A percentile compares a stretch with the other conserved stretches of the same genome.
Evolutionary conservation across 2,797 vertebrate genomes (phyloP).

Genomic region (Sebastes umbrosus): DNA sequence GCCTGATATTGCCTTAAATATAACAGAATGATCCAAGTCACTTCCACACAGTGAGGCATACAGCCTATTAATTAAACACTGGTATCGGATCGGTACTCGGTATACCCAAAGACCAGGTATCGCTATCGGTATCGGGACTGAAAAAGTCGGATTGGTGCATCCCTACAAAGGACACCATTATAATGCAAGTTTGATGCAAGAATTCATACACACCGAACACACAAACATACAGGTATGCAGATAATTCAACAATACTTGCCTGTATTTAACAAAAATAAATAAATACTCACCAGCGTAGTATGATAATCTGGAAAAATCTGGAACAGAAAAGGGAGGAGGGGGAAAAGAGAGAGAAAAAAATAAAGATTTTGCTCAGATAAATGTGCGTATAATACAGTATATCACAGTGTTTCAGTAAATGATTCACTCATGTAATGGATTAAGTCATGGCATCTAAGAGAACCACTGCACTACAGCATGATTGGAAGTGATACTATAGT

Average conservation of each 20-base stretch:
- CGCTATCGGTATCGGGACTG: too few relatives aligned
- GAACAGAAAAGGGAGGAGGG: conserved; percentile 49
- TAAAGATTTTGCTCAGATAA: conserved; percentile 2
- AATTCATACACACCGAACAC: not conserved
- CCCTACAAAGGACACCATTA: not conserved
- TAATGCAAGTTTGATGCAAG: not conserved
- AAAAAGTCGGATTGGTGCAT: too few relatives aligned
- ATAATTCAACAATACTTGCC: not conserved
- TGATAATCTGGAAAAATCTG: conserved; percentile 88
- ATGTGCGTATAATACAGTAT: not conserved
- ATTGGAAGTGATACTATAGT: not conserved
- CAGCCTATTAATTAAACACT: too few relatives aligned
- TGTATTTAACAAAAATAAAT: not conserved
- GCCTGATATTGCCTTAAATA: too few relatives aligned
- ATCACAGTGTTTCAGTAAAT: not conserved
- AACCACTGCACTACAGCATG: not conserved
- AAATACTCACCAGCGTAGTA: conserved; percentile 84
- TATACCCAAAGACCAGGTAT: too few relatives aligned
- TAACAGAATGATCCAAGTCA: fast-evolving
- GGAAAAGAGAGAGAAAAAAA: not conserved
- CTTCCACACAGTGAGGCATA: too few relatives aligned
- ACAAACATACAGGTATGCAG: not conserved
- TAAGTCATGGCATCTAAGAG: not conserved
- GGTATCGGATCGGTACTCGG: too few relatives aligned
- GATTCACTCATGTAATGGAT: not conserved